These are phyloP conservation scores for Decapterus maruadsi DNA, from an alignment of 2,797 vertebrate species.

Conservation along the genomic window DNA sequence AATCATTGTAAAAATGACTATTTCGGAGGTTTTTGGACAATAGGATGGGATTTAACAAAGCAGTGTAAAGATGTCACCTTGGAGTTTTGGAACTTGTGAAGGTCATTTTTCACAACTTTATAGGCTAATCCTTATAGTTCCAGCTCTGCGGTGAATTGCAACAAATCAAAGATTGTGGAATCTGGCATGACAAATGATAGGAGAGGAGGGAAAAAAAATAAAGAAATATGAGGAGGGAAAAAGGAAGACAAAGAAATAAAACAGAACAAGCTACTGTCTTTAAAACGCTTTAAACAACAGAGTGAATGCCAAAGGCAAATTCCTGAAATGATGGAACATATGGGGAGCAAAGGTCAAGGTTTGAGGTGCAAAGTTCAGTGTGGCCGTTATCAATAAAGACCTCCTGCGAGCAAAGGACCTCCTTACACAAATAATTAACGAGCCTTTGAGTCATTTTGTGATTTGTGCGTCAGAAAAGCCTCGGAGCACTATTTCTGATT, in stretches of 20 bases:
- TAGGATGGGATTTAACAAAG: background rate
- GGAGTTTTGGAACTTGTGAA: background rate
- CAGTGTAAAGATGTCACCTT: background rate
- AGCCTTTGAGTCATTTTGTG: conserved; percentile 46
- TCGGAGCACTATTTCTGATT: conserved; percentile 44
- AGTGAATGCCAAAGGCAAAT: conserved; percentile 71
- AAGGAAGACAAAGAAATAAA: background rate
- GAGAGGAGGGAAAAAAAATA: background rate
- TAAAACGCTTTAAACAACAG: conserved; percentile 51
- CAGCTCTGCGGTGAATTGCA: background rate
- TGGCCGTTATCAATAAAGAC: conserved; percentile 79
- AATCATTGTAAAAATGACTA: background rate
- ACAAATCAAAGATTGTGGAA: background rate
- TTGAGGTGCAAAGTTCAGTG: conserved; percentile 77
- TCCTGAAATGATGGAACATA: conserved; percentile 73
- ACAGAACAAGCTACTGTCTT: conserved; percentile 34
- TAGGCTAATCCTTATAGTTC: background rate
- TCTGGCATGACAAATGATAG: background rate
- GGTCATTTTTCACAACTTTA: background rate
- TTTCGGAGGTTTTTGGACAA: background rate
- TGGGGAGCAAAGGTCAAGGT: conserved; percentile 79
- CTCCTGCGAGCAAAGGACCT: conserved; percentile 53
- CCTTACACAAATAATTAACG: conserved; percentile 78
- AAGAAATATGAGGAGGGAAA: background rate
- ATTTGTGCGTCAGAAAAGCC: conserved; percentile 34